Base-by-base conservation (phyloP, 2,888 invertebrate species). In the Eulithis prunata region DNA sequence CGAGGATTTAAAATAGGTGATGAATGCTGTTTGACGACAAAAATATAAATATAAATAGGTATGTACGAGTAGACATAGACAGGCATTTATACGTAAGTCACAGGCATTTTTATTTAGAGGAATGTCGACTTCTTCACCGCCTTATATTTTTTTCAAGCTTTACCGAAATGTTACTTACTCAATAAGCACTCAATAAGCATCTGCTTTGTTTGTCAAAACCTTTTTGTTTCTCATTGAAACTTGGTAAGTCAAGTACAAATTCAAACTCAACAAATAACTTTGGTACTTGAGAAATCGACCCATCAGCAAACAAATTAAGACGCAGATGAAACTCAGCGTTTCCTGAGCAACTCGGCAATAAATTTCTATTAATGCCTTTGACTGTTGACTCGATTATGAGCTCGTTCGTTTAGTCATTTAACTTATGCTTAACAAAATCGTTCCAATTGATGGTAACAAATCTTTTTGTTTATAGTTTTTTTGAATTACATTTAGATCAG, bases 311-410 rank as follows among this genome's bases (percentile, higher is more conserved):
- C 75, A 79, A 80, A 78, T 78, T 78, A 79, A 77, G 77, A 75
- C 79, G 75, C 77, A 79, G 78, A 81, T 77, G 72, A 74, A 78
- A 79, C 74, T 78, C 74, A 78, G 75, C 70, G 66, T 72, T 75
- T 72, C 67, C 72, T 78, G 78, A 56, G 80, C 79, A 83, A 81
- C 81, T 79, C 79, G 74, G 77, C 76, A 74, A 81, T 80, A 82
- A 83, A 81, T 82, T 81, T 78, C 77, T 77, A 73, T 76, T 79
- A 82, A 82, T 84, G 81, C 82, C 81, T 84, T 83, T 77, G 76
- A 78, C 76, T 77, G 63, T 61, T 66, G 65, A 69, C 65, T 69
- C 57, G 51, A 66, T 47, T 62, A 70, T 69, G 59, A 64, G 59
- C 59, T 62, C 58, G 45, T 66, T 66, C 32, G 45, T 63, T 60